Evolutionary conservation across 2,113 vertebrate species (phyloP), one percentile per base, ranked within the genome.

Genomic region (Loxodonta africana): DNA sequence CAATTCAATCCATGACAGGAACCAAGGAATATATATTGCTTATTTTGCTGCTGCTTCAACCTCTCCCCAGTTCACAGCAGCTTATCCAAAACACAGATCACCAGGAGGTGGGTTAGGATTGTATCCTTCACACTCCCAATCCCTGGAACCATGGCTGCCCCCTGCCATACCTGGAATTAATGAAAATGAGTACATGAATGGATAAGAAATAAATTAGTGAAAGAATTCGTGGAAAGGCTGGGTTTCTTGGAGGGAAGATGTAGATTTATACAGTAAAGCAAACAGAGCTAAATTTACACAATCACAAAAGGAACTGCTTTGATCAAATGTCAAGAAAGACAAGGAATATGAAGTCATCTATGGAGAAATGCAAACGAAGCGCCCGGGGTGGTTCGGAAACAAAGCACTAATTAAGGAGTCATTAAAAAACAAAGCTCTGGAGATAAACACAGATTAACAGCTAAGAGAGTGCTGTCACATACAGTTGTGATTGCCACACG

Each of bases 281-380:
- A 76, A 33, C 0, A 26, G 14, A 37, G 4, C 17, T 30, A 6
- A 41, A 6, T 48, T 44, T 11, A 26, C 9, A 6, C 21, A 60
- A 0, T 9, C 3, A 10, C 2, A 1, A 20, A 33, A 44, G 11
- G 69, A 48, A 33, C 15, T 5, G 3, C 28, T 84, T 41, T 17
- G 69, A 8, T 60, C 84, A 8, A 48, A 1, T 1, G 41, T 71
- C n/a, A 2, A 5, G 48, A 85, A 81, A 71, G 41, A 17, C 2
- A 57, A 23, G 15, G 2, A 28, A 0, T 0, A 0, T 0, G 28
- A 62, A 10, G 30, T 53, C 77, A 2, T 21, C 8, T 0, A 0
- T 1, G 28, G 44, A 11, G 20, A 28, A 0, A 1, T 0, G 25
- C 0, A 5, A 2, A 2, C 0, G 18, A 5, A 10, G 57, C 0